Base-by-base conservation (phyloP, 2,888 invertebrate genomes). In the Mycalesis mineus region DNA sequence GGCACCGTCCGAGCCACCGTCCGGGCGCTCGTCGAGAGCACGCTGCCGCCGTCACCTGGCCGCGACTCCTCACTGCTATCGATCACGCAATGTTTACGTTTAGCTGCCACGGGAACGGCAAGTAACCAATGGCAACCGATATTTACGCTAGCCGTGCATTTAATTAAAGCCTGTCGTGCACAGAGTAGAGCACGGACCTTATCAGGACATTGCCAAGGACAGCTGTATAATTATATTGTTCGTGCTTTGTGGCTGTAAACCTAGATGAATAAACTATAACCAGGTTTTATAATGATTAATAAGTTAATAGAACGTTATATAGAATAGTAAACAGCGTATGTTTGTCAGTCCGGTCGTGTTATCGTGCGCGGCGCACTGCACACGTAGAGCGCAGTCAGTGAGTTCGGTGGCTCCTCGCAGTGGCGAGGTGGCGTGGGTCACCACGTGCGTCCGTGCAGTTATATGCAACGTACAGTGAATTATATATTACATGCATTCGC, bases 71-170 rank as follows among this genome's bases (percentile, higher is more conserved):
- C 66, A 66, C 71, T 65, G 71, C 68, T 84, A 88, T 88, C 82
- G 88, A 88, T 88, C 82, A 80, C 78, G 77, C 77, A 70, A 76
- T 84, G 87, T 88, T 85, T 84, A 85, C 81, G 73, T 78, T 74
- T 69, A 72, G 88, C 85, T 87, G 71, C 88, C 84, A 88, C 80
- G 87, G 88, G 80, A 86, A 88, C 88, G 74, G 72, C 64, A 66
- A 64, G 70, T 74, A 68, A 71, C 73, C 73, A 72, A 69, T 72
- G 71, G 71, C 76, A 75, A 78, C 80, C 71, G 44, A 56, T 66
- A 60, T 66, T 64, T 62, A 65, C 50, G 56, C 47, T 55, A 42
- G 49, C 54, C 61, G 56, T 61, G 71, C 70, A 65, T 68, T 70
- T 71, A 72, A 73, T 72, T 74, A 68, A 67, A 67, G 36, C 59